Percentiles rank a stretch among this genome's conserved stretches.
Conservation (phyloP, 2,888 invertebrate genomes). For the Trissoscelio sp. region DNA sequence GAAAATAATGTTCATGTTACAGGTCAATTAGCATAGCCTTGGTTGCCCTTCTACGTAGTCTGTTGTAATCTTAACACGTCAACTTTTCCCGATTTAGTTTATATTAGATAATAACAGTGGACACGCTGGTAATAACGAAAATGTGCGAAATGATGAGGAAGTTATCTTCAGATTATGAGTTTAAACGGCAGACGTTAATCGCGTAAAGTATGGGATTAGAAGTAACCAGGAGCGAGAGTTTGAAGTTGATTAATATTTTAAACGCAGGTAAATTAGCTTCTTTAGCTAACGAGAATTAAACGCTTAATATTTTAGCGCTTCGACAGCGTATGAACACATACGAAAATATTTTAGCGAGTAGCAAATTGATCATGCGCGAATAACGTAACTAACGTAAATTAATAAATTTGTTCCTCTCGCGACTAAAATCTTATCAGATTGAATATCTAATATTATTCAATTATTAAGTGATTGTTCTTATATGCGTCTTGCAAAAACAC, state of each 20-base stretch:
- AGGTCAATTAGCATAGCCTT: constrained; percentile 52
- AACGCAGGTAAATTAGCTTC: constrained; percentile 21
- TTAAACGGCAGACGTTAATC: constrained; percentile 20
- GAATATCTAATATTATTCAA: constrained; percentile 1
- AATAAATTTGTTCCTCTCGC: not conserved
- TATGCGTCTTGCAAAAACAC: not conserved
- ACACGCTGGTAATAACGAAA: constrained; percentile 15
- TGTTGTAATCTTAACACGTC: constrained; percentile 30
- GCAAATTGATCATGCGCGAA: constrained; percentile 15
- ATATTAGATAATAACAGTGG: constrained; percentile 37
- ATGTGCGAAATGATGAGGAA: constrained; percentile 30
- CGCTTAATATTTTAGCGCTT: constrained; percentile 25
- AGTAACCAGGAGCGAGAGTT: constrained; percentile 23
- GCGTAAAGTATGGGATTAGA: constrained; percentile 23
- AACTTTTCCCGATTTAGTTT: constrained; percentile 51
- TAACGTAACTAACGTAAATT: constrained; percentile 19
- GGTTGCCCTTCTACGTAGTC: constrained; percentile 27
- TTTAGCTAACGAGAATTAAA: constrained; percentile 29
- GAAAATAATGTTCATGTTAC: constrained; percentile 59
- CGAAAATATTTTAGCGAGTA: constrained; percentile 13
- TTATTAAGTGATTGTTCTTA: not conserved
- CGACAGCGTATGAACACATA: constrained; percentile 3
- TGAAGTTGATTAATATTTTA: constrained; percentile 38
- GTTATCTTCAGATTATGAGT: constrained; percentile 32
- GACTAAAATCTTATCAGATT: constrained; percentile 7